These are phyloP conservation scores for Drosophila cognata DNA, from an alignment of 2,888 invertebrate genomes.

Conservation along the genomic window DNA sequence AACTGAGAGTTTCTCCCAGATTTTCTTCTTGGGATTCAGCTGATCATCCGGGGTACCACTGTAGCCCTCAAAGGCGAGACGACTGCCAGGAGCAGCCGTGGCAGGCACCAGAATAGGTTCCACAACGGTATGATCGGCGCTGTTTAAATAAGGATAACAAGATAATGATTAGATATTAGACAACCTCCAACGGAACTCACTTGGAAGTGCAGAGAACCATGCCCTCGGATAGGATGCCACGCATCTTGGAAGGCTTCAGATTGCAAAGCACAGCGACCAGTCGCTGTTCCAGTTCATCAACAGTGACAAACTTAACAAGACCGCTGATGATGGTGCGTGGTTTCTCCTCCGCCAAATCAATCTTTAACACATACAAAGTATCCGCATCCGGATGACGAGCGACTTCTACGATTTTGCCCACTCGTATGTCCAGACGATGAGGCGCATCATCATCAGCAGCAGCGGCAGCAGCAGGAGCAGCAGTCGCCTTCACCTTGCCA, in stretches of 20 bases:
- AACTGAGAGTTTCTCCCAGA: constrained; percentile 95
- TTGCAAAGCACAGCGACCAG: constrained; percentile 97
- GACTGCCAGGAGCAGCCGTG: constrained; percentile 92
- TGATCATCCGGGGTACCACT: constrained; percentile 93
- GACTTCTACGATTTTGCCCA: constrained; percentile 94
- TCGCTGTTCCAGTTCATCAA: constrained; percentile 95
- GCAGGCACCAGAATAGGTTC: constrained; percentile 94
- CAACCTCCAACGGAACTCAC: constrained; percentile 84
- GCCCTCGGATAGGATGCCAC: constrained; percentile 95
- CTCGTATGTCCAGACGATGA: constrained; percentile 92
- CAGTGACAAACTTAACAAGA: constrained; percentile 94
- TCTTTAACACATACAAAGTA: constrained; percentile 95
- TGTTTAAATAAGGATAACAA: constrained; percentile 56
- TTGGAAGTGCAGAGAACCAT: constrained; percentile 97
- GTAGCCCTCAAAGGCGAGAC: constrained; percentile 93
- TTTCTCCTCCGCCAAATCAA: constrained; percentile 93
- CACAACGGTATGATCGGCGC: constrained; percentile 91
- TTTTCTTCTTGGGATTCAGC: constrained; percentile 97
- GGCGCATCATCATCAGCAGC: constrained; percentile 88
- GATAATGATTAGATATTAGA: background rate
- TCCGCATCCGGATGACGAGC: constrained; percentile 96
- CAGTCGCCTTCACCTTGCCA: constrained; percentile 86
- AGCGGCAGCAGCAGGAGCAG: constrained; percentile 60
- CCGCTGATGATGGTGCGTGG: constrained; percentile 93
- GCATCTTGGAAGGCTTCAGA: constrained; percentile 98